Base-by-base conservation (phyloP, 2,888 invertebrate genomes). In the Deroplatys truncata region DNA sequence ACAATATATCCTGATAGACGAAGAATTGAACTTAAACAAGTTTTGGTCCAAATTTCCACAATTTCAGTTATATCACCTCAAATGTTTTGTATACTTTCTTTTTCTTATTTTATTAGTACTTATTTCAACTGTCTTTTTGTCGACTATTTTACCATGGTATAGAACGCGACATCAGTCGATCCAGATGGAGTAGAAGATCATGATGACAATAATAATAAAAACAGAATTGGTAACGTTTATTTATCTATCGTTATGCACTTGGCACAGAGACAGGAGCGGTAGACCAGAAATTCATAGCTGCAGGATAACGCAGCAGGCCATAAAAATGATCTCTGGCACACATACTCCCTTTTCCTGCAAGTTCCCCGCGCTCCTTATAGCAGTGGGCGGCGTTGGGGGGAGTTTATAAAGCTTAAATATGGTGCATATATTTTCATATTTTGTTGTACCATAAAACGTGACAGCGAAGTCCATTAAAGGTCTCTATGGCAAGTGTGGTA, bases 351-450 rank as follows among this genome's bases (percentile, higher is more conserved):
- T 29, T 43, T 82, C 16, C 28, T n/a, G 4, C 28, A 25, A 49
- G 25, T 49, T 28, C 83, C 31, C 88, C 82, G 82, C 35, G 72
- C 28, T 82, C 16, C 31, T 29, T 84, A n/a, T 28, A 84, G 20
- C 84, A 16, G 28, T 43, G 43, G 15, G 31, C 10, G 20, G 56
- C 10, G 2, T 2, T 3, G 56, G 16, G 56, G 28, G n/a, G 28
- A 85, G 85, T 86, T 35, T 85, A 82, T 82, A 82, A 86, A 85
- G 89, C 89, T 89, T 89, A 89, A 89, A 86, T 86, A 89, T 86
- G 86, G 85, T 86, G 89, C 89, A 86, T 89, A 89, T 89, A 89
- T 89, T 89, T 89, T 89, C 89, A 89, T 89, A 89, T 89, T 89
- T 89, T 83, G 89, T 56, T 89, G 86, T 82, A 43, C 85, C 89